These are phyloP conservation scores for Aphelenchoides avenae DNA, from an alignment of 1,140 invertebrate genomes.

Conservation along the genomic window DNA sequence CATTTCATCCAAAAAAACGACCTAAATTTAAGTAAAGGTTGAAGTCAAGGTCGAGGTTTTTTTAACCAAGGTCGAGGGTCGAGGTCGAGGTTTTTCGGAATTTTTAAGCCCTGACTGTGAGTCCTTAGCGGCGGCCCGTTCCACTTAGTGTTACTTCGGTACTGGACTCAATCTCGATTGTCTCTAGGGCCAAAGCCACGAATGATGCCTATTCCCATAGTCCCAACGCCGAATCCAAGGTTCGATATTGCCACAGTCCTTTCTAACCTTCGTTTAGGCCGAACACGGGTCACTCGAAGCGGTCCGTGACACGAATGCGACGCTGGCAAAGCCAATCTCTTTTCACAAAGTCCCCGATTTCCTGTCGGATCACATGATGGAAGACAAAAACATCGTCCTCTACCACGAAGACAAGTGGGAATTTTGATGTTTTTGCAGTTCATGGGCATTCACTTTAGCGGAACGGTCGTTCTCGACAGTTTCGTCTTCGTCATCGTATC, in stretches of 20 bases:
- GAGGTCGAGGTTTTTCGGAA: no score
- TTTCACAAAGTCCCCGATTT: slow-evolving; percentile 37
- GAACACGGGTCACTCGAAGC: background rate
- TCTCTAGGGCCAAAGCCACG: no score
- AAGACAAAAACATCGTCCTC: slow-evolving; percentile 37
- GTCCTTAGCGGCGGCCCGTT: no score
- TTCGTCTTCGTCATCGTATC: slow-evolving; percentile 39
- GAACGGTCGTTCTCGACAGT: slow-evolving; percentile 19
- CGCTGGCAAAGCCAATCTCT: no score
- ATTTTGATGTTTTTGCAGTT: background rate
- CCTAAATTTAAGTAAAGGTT: no score
- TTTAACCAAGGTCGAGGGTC: no score
- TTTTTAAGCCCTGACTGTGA: no score
- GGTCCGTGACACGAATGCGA: slow-evolving; percentile 3
- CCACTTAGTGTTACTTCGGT: no score
- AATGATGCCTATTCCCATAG: background rate
- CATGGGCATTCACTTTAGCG: background rate
- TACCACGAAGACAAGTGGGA: slow-evolving; percentile 31
- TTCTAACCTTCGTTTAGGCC: no score
- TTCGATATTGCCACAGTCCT: background rate
- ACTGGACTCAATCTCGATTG: no score
- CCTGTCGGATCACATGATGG: slow-evolving; percentile 25
- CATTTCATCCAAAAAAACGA: no score
- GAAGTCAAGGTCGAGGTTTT: no score
- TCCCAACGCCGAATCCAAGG: background rate